Conservation (phyloP, 2,888 invertebrate genomes). For the Platycnemis pennipes region DNA sequence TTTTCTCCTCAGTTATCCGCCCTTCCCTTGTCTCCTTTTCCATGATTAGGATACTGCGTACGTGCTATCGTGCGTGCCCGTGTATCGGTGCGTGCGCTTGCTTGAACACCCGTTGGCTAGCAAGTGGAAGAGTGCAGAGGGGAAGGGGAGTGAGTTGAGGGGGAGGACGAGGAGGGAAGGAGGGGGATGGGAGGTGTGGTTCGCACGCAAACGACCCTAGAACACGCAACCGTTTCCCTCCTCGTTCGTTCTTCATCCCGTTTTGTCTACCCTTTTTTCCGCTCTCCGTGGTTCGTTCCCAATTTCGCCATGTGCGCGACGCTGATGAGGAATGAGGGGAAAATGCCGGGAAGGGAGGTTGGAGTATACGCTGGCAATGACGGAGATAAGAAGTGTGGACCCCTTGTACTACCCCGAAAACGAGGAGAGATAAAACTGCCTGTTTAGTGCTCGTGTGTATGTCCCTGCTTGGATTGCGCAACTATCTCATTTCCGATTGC, state of each 20-base stretch:
- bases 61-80: background rate
- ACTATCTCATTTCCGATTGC: too few species aligned
- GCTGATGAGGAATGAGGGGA: background rate
- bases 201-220: constrained; percentile 37
- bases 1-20: too few species aligned
- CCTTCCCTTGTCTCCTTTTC: background rate
- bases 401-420: too few species aligned
- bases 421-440: background rate
- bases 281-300: background rate
- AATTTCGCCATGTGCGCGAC: background rate
- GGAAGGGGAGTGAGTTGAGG: background rate
- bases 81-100: background rate
- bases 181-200: background rate
- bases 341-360: background rate
- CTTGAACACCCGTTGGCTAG: background rate
- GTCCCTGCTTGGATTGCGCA: background rate
- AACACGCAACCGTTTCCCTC: background rate
- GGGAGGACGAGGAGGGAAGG: background rate
- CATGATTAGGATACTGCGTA: background rate
- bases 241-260: background rate
- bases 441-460: background rate
- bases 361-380: background rate
- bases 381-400: background rate
- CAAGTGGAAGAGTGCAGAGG: background rate
- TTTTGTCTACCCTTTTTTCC: background rate